Evolutionary conservation across 2,113 vertebrate species (phyloP).

Genomic region (Odontophorus gujanensis): DNA sequence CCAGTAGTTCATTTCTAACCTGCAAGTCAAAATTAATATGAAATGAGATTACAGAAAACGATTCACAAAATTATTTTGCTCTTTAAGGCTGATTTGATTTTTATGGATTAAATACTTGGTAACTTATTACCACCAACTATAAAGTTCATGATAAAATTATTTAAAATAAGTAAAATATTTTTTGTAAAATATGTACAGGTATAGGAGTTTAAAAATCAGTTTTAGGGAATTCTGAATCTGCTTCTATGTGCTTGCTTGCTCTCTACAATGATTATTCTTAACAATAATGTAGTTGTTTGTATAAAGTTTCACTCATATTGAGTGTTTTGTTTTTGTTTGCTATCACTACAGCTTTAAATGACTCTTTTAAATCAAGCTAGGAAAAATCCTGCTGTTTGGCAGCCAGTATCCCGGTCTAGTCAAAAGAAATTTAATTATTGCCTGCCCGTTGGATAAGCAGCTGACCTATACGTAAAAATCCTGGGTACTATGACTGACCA

Average conservation of each 20-base stretch:
- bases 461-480: constrained; percentile 35
- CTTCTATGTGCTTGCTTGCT: not conserved
- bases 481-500: not conserved
- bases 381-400: constrained; percentile 51
- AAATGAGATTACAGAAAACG: not conserved
- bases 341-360: constrained; percentile 21
- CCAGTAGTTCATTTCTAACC: not conserved
- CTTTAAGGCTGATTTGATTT: not conserved
- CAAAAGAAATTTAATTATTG: constrained; percentile 57
- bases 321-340: not conserved
- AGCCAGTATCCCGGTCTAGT: constrained; percentile 56
- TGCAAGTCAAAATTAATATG: not conserved
- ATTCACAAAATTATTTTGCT: not conserved
- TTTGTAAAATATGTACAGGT: not conserved
- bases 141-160: not conserved
- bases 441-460: not conserved
- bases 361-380: constrained; percentile 29
- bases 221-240: not conserved
- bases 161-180: not conserved
- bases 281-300: not conserved
- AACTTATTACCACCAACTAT: not conserved
- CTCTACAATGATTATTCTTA: not conserved
- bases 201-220: not conserved
- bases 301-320: not conserved
- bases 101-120: not conserved